Conservation (phyloP, 2,113 vertebrate genomes). For the Semnornis frantzii region DNA sequence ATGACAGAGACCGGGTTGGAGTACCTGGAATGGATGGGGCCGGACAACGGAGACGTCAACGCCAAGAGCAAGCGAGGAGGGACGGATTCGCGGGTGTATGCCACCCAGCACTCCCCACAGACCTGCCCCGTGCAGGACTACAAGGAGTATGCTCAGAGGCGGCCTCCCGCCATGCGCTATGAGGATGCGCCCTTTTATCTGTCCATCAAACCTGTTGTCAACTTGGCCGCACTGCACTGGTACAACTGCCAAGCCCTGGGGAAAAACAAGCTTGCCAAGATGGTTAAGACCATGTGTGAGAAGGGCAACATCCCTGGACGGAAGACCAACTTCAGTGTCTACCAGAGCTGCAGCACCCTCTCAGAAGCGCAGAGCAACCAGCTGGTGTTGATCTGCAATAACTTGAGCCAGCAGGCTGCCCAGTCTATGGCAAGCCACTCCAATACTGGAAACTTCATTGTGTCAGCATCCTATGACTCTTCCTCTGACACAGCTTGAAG, state of each 20-base stretch:
- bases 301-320: conserved; percentile 86
- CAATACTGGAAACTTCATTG: conserved; percentile 79
- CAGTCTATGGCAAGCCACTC: conserved; percentile 80
- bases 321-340: conserved; percentile 88
- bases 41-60: conserved; percentile 75
- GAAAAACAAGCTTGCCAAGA: conserved; percentile 88
- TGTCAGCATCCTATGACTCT: conserved; percentile 85
- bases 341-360: conserved; percentile 86
- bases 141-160: conserved; percentile 84
- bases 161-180: conserved; percentile 85
- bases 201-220: conserved; percentile 86
- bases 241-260: conserved; percentile 88
- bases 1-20: conserved; percentile 82
- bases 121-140: conserved; percentile 88
- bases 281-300: conserved; percentile 89
- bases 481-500: conserved; percentile 81
- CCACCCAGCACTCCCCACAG: conserved; percentile 83
- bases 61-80: conserved; percentile 80
- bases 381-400: conserved; percentile 86
- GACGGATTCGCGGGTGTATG: conserved; percentile 81
- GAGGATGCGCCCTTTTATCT: conserved; percentile 85
- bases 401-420: conserved; percentile 84
- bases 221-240: conserved; percentile 85
- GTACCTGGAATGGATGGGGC: conserved; percentile 86
- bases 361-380: conserved; percentile 88